Base-by-base conservation (phyloP, 2,888 invertebrate species). In the Ptychoptera albimana region DNA sequence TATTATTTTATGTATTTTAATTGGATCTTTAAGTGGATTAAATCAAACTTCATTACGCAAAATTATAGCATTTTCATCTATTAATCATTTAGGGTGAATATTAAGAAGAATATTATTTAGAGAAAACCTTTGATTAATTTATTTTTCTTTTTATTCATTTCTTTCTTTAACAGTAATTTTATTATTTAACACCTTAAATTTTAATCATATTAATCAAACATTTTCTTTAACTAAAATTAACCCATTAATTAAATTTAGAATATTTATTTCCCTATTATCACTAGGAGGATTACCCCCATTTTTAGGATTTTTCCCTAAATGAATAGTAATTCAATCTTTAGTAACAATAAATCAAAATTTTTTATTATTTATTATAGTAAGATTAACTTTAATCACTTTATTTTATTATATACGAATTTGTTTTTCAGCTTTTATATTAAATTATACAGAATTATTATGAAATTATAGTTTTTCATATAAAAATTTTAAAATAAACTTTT, bases 51-150 rank as follows among this genome's bases (percentile, higher is more conserved):
- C 68, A 0, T 44, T 73, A 51, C 74, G 74, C 51, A 72, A 73
- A 71, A 60, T 77, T 59, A 58, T 77, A 67, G 63, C 71, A 37
- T 77, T 68, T 57, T 77, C 77, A 0, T 77, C 77, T 1, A 74
- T 77, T 65, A 75, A 74, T 59, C 75, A 77, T 57, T 58, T 75
- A 62, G 66, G 73, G 1, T 77, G 76, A 69, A 69, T 74, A 61
- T 39, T 73, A 51, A 53, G 60, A 23, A 54, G 66, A 1, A 57
- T 71, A 55, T 55, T 66, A 58, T 64, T 67, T 52, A 69, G 60
- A 50, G 64, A 70, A 64, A 63, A 57, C 49, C 53, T 69, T 59
- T 69, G 67, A 65, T 46, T 68, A 46, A 59, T 63, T 52, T 72
- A 70, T 58, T 66, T 70, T 54, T 5, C 58, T 37, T 57, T 68